phyloP scores from a whole-genome alignment of 1,140 invertebrate genomes.

The Spodoptera frugiperda region DNA sequence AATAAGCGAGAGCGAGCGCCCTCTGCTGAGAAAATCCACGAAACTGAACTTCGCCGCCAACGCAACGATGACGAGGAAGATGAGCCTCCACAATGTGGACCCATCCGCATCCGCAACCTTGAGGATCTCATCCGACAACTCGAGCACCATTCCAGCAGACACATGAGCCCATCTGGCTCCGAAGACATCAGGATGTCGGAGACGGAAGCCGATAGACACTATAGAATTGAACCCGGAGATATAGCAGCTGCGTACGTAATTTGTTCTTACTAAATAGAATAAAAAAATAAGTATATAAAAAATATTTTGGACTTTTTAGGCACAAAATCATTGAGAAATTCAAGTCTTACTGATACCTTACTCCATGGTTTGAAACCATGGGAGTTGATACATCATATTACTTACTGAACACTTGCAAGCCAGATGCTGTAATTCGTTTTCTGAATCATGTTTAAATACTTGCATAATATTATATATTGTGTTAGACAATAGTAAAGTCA shows the following conservation, averaged over 20 bases:
- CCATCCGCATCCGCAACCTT: conserved; percentile 94
- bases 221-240: conserved; percentile 93
- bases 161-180: conserved; percentile 95
- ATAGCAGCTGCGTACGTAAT: conserved; percentile 71
- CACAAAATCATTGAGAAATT: background rate
- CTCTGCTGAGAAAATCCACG: conserved; percentile 89
- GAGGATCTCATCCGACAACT: conserved; percentile 96
- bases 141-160: conserved; percentile 94
- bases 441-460: too few species aligned
- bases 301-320: too few species aligned
- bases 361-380: background rate
- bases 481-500: too few species aligned
- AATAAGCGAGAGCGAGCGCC: conserved; percentile 87
- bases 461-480: too few species aligned
- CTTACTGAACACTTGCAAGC: too few species aligned
- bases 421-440: too few species aligned
- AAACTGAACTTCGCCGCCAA: conserved; percentile 81
- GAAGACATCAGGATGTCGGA: conserved; percentile 97
- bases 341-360: background rate
- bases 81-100: conserved; percentile 90
- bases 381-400: too few species aligned
- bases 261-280: background rate
- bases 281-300: too few species aligned
- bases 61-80: conserved; percentile 87
- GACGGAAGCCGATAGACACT: conserved; percentile 95